A percentile compares a stretch with the other conserved stretches of the same genome.
These are phyloP conservation scores for Aphrophora alni DNA, from an alignment of 2,888 invertebrate species.

Conservation along the genomic window DNA sequence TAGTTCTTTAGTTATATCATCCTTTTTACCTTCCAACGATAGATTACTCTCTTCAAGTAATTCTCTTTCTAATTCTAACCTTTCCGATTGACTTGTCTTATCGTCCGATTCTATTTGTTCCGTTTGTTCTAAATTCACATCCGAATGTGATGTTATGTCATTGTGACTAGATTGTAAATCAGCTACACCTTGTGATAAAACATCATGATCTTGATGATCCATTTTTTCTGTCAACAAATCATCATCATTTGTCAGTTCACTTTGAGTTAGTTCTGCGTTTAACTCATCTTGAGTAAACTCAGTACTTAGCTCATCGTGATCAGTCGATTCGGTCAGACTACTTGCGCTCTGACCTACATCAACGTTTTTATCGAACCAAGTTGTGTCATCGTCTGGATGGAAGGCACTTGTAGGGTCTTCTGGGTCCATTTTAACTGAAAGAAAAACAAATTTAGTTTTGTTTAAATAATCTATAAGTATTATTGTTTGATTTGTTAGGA, in stretches of 20 bases:
- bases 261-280: not conserved
- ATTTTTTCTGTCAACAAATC: not conserved
- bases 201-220: not conserved
- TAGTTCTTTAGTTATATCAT: constrained; percentile 32
- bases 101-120: not conserved
- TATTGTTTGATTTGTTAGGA: no score
- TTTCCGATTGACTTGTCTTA: not conserved
- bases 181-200: not conserved
- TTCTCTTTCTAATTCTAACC: not conserved
- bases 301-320: not conserved
- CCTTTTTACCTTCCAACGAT: constrained; percentile 22
- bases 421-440: not conserved
- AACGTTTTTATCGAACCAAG: not conserved
- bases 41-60: constrained; percentile 23
- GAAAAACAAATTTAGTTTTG: no score
- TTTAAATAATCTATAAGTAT: no score
- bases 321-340: not conserved
- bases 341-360: not conserved
- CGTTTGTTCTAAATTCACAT: not conserved
- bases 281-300: not conserved
- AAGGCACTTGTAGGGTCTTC: not conserved
- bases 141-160: not conserved
- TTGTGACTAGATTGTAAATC: not conserved
- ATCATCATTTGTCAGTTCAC: not conserved
- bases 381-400: not conserved